Base-by-base conservation (phyloP, 2,797 vertebrate species). In the Sebastes kiyomatsui region DNA sequence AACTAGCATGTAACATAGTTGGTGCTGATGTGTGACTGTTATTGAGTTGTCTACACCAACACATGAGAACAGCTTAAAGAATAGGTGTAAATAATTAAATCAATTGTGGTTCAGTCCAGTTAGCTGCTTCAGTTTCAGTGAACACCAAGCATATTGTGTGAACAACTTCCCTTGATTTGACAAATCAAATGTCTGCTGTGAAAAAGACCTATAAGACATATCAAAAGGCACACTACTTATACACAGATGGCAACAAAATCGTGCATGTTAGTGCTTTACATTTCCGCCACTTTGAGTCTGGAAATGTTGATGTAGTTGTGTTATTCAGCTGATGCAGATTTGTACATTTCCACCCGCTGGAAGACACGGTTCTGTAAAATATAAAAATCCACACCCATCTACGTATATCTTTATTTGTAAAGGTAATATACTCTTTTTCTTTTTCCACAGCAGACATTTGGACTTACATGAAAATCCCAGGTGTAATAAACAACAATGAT, bases 51-150 rank as follows among this genome's bases (percentile, higher is more conserved):
- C 20, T 22, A 42, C 38, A 42, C 38, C 38, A 16, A 42, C 0
- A 42, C 38, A 0, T 16, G 38, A 42, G 38, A 42, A 42, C 38
- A 0, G 38, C 0, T 42, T 42, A 42, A 16, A 42, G 38, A 42
- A 42, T 42, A 35, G 46, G 30, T 74, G 33, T 42, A 20, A 46
- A 46, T 12, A 38, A 58, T 38, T 5, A 35, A 35, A 70, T 25
- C 1, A 69, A 35, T 25, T 7, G 60, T 30, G 35, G 35, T 20
- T 27, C 5, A 42, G 55, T 35, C 30, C 42, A 42, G 11, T 23
- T 10, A 23, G n/a, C 18, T n/a, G 28, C 20, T 32, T 61, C 38
- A 42, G 38, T 42, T 42, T 3, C 14, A 42, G 38, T 42, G 38
- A 42, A 42, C 38, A 42, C 6, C 38, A 42, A 7, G 38, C 14